Base-by-base conservation (phyloP, 2,797 vertebrate genomes). In the Xyrichtys novacula region DNA sequence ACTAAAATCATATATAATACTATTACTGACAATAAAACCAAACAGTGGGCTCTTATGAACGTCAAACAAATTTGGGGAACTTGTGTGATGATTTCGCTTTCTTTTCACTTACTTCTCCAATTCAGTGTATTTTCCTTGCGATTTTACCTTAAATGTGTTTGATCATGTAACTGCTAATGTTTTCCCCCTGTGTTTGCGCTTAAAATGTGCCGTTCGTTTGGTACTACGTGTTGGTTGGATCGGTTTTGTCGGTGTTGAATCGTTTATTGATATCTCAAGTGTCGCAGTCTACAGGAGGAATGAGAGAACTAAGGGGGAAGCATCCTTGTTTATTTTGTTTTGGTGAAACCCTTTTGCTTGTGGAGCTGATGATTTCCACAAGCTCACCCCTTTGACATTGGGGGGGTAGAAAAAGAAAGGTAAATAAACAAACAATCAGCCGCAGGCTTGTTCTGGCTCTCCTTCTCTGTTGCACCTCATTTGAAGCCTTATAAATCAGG, bases 371-470 rank as follows among this genome's bases (percentile, higher is more conserved):
- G 78, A 76, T 70, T 83, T 83, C 74, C 79, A 82, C 71, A 76
- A 60, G 9, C 43, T 74, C 74, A 74, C 73, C 63, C 71, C 57
- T 29, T 22, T 9, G 10, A 2, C 23, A 23, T 29, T 15, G 23
- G 2, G 12, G 36, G 46, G 63, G 63, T 6, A 7, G 43, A 80
- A 92, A 92, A 91, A 89, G 83, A 79, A 86, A 88, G 79, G 88
- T 92, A 92, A 93, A 93, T 92, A 93, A 92, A 93, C 88, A 90
- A 90, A 90, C 90, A 91, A 91, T 92, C 89, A 87, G 86, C 91
- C 77, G 71, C 84, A 69, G 87, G 88, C 81, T 92, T 91, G 81
- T 88, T 93, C 89, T 89, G 85, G 77, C 88, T 91, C 80, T 85
- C 77, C 80, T 80, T 87, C 81, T 93, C 91, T 94, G 93, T 93